Evolutionary conservation across 2,888 invertebrate species (phyloP).

Genomic region (Chesias legatella): DNA sequence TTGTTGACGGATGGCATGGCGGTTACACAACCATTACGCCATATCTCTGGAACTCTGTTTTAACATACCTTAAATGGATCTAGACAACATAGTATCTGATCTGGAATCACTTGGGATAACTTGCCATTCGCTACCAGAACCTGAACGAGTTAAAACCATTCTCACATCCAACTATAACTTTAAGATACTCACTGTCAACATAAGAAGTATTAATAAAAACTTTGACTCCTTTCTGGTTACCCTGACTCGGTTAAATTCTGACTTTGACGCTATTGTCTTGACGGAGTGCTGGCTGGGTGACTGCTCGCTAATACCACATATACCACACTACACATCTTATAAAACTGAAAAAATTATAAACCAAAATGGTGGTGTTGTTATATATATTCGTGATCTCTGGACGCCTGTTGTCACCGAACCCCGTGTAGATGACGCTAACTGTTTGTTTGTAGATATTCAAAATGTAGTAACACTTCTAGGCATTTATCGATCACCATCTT

Average conservation of each 20-base stretch:
- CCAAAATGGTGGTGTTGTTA: slow-evolving; percentile 19
- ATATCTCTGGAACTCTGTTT: no score
- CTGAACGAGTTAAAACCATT: background rate
- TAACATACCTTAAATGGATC: background rate
- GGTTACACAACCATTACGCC: no score
- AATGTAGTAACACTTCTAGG: slow-evolving; percentile 6
- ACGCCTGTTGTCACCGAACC: slow-evolving; percentile 15
- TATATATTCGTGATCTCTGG: slow-evolving; percentile 11
- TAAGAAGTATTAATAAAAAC: slow-evolving; percentile 20
- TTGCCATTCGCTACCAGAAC: background rate
- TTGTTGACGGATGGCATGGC: no score
- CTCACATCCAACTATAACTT: slow-evolving; percentile 4
- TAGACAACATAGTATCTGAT: background rate
- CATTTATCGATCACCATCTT: slow-evolving; percentile 21
- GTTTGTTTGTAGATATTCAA: slow-evolving; percentile 7
- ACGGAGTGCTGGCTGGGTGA: slow-evolving; percentile 21
- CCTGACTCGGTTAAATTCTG: slow-evolving; percentile 4
- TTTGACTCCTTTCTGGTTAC: slow-evolving; percentile 12
- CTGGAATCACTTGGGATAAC: background rate
- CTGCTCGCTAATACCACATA: slow-evolving; percentile 7
- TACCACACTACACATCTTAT: slow-evolving; percentile 6
- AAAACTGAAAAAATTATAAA: slow-evolving; percentile 11
- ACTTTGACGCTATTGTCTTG: slow-evolving; percentile 16
- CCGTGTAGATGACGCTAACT: slow-evolving; percentile 12
- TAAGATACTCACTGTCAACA: slow-evolving; percentile 16